phyloP scores from a whole-genome alignment of 2,797 vertebrate genomes.

The Spea hammondii region DNA sequence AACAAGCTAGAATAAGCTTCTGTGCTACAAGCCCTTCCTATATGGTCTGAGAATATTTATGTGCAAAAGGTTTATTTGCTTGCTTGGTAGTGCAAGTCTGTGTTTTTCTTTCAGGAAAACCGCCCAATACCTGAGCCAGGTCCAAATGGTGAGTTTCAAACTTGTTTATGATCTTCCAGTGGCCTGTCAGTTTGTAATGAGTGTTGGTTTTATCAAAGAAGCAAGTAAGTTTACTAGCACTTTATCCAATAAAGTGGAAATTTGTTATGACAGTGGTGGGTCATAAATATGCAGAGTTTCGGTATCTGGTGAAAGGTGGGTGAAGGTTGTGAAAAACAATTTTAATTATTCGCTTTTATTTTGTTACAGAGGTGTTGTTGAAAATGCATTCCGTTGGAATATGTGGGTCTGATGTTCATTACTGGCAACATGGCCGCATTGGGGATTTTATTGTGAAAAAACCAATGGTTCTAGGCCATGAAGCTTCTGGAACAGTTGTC shows the following conservation, averaged over 20 bases:
- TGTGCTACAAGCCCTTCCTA: too few species aligned
- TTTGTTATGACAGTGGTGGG: too few species aligned
- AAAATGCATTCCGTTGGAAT: slow-evolving; percentile 96
- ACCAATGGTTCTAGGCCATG: slow-evolving; percentile 91
- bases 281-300: too few species aligned
- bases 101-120: slow-evolving; percentile 74
- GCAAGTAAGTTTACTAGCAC: not conserved
- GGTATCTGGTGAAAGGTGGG: too few species aligned
- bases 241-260: not conserved
- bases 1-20: too few species aligned
- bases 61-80: too few species aligned
- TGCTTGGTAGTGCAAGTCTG: too few species aligned
- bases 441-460: slow-evolving; percentile 82
- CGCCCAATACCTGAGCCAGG: slow-evolving; percentile 85
- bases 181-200: too few species aligned
- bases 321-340: too few species aligned
- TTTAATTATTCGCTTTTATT: not conserved
- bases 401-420: slow-evolving; percentile 93
- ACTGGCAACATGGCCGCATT: slow-evolving; percentile 87
- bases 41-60: too few species aligned
- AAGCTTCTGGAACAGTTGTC: slow-evolving; percentile 83
- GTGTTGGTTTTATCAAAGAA: not conserved
- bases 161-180: not conserved
- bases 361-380: slow-evolving; percentile 81
- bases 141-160: slow-evolving; percentile 76